Evolutionary conservation across 1,140 invertebrate genomes (phyloP).

Genomic region (Elysia chlorotica): DNA sequence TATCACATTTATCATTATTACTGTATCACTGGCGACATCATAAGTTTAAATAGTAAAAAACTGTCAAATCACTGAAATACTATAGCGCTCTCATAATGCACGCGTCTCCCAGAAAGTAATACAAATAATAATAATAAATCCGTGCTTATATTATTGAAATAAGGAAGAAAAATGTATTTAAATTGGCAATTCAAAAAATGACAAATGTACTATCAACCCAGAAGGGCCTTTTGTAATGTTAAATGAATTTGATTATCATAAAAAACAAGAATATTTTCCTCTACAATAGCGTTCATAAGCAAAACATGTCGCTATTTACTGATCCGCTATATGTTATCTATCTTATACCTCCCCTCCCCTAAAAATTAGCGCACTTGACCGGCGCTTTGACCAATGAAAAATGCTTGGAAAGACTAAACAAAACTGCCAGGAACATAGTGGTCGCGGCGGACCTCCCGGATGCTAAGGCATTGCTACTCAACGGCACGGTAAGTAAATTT

Average conservation of each 20-base stretch:
- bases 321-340: too few species aligned
- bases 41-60: too few species aligned
- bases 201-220: too few species aligned
- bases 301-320: background rate
- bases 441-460: conserved; percentile 28
- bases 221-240: background rate
- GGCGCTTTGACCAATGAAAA: conserved; percentile 21
- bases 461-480: conserved; percentile 28
- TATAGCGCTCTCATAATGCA: too few species aligned
- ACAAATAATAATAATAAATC: too few species aligned
- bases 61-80: too few species aligned
- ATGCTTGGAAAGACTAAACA: conserved; percentile 26
- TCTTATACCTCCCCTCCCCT: background rate
- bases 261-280: background rate
- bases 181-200: too few species aligned
- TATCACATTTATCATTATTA: too few species aligned
- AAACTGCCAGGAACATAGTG: conserved; percentile 28
- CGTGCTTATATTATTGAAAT: too few species aligned
- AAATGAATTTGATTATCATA: background rate
- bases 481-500: conserved; percentile 32
- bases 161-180: too few species aligned
- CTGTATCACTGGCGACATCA: too few species aligned
- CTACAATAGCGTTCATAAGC: background rate
- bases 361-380: background rate
- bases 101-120: too few species aligned